A percentile compares a stretch with the other conserved stretches of the same genome.
Evolutionary conservation across 2,888 invertebrate genomes (phyloP).

Genomic region (Lithosia quadra): DNA sequence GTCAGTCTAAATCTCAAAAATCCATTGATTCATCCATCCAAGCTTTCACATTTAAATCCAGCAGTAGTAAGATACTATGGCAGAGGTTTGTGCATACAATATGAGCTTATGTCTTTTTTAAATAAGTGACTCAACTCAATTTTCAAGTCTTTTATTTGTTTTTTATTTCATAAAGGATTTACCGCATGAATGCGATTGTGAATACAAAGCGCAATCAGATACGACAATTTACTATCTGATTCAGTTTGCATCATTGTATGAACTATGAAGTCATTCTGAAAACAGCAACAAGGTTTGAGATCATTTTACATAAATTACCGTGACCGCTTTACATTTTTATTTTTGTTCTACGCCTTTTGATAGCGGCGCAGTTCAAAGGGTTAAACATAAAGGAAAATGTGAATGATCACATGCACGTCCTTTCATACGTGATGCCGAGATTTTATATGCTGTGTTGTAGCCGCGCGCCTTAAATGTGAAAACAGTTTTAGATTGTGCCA

Average conservation of each 20-base stretch:
- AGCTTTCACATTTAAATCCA: not conserved
- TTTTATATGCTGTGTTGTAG: constrained; percentile 33
- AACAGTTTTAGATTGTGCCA: constrained; percentile 47
- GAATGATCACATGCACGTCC: constrained; percentile 33
- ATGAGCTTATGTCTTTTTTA: not conserved
- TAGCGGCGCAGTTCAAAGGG: constrained; percentile 39
- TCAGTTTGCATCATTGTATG: constrained; percentile 21
- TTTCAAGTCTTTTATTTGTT: constrained; percentile 9
- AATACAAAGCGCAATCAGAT: constrained; percentile 28
- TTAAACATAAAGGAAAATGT: constrained; percentile 46
- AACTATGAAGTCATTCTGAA: constrained; percentile 19
- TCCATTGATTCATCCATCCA: not conserved
- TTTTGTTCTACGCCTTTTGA: constrained; percentile 46
- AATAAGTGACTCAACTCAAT: constrained; percentile 7
- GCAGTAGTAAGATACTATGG: not conserved
- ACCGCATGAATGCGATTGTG: constrained; percentile 16
- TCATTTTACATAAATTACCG: constrained; percentile 46
- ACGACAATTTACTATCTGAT: constrained; percentile 24
- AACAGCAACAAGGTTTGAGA: constrained; percentile 39
- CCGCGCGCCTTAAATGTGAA: constrained; percentile 32
- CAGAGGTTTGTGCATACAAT: not conserved
- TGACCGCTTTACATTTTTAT: constrained; percentile 44
- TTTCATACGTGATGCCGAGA: constrained; percentile 32
- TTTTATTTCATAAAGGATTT: constrained; percentile 22
- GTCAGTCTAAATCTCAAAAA: not conserved